Evolutionary conservation across 2,888 invertebrate genomes (phyloP), one percentile per base, ranked within the genome.

Genomic region (Euclidia mi): DNA sequence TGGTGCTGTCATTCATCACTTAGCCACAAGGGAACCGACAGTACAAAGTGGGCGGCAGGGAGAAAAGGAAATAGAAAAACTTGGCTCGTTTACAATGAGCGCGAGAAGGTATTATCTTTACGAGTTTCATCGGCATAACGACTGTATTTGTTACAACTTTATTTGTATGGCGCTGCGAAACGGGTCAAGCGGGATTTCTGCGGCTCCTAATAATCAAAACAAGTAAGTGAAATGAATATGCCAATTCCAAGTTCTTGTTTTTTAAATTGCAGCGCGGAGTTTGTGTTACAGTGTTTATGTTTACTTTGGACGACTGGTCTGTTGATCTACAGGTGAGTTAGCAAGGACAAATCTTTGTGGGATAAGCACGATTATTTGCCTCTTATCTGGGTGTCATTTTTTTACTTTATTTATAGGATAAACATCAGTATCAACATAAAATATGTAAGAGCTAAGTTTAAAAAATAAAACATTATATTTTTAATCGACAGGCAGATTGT

Each of bases 1-100:
- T 75, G 78, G 76, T 70, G 73, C 71, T 64, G 69, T 70, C 71
- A 76, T 76, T 81, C 75, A 76, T 79, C 76, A 76, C 65, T 64
- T 49, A 53, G 56, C 34, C 35, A 28, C 50, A 44, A 11, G 42
- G 58, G 52, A 49, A 29, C 45, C 31, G 46, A 3, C 41, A 14
- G n/a, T n/a, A n/a, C n/a, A n/a, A n/a, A n/a, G n/a, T n/a, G 37
- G 15, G 48, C 15, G n/a, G 12, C 9, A 29, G 18, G 11, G 3
- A 1, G 31, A 25, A 29, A 37, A 81, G 85, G 82, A 85, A 87
- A 87, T 87, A 86, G 85, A 87, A 87, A 85, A 87, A 87, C 82
- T 87, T 87, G 69, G 79, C 76, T 85, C 85, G 79, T 87, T 85
- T 82, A 79, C 82, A 84, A 80, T 79, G 79, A 80, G 74, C 69